Evolutionary conservation across 2,797 vertebrate genomes (phyloP).

Genomic region (Gymnothorax javanicus): DNA sequence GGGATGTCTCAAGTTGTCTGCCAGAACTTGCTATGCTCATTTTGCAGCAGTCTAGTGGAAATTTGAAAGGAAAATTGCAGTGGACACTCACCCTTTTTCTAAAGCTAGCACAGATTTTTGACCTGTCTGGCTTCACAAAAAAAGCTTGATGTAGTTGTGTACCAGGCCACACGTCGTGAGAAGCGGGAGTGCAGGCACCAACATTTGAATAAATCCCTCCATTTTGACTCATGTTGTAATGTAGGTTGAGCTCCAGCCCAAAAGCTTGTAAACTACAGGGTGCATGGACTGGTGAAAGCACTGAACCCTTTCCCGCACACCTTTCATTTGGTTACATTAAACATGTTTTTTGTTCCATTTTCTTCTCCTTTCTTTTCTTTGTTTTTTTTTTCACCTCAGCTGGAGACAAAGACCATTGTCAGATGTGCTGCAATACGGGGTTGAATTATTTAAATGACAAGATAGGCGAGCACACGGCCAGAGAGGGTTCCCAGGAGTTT

Average conservation of each 20-base stretch:
- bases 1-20: no score
- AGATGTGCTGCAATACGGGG: slow-evolving; percentile 52
- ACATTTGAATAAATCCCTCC: neutral
- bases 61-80: neutral
- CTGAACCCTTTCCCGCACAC: neutral
- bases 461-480: slow-evolving; percentile 45
- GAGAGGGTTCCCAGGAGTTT: slow-evolving; percentile 67
- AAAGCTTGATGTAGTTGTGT: neutral
- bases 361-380: slow-evolving; percentile 41
- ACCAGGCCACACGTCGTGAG: neutral
- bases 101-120: neutral
- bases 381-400: slow-evolving; percentile 33
- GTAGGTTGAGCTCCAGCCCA: neutral
- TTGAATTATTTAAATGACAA: slow-evolving; percentile 73
- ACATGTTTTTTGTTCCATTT: neutral
- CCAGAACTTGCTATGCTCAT: no score
- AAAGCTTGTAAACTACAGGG: neutral
- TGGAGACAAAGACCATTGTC: slow-evolving; percentile 61
- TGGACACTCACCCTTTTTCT: neutral
- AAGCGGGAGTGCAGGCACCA: neutral
- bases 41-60: neutral
- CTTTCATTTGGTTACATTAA: neutral
- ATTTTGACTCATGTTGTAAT: neutral
- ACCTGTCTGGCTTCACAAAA: neutral
- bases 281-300: neutral